Conservation (phyloP, 2,888 invertebrate genomes). For the Neuroscelio doddi region DNA sequence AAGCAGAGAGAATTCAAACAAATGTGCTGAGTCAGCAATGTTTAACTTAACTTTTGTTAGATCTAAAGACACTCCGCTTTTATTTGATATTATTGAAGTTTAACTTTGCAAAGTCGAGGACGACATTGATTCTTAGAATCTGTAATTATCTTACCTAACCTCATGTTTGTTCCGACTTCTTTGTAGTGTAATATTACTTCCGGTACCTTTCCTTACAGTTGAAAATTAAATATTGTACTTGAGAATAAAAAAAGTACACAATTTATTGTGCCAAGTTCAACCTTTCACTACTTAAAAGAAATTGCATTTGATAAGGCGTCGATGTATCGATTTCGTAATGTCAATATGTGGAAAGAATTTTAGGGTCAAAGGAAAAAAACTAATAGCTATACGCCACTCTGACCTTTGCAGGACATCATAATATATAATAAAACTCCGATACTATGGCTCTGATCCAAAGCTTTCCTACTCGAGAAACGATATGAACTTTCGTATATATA, state of each 20-base stretch:
- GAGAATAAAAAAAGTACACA: no score
- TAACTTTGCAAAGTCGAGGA: constrained; percentile 25
- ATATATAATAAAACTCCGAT: constrained; percentile 21
- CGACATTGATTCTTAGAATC: constrained; percentile 25
- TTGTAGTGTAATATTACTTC: neutral
- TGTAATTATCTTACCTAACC: constrained; percentile 30
- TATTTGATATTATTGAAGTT: constrained; percentile 41
- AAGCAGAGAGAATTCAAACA: constrained; percentile 20
- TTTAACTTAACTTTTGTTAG: constrained; percentile 33
- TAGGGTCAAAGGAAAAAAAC: constrained; percentile 2
- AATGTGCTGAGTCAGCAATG: constrained; percentile 36
- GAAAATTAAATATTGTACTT: no score
- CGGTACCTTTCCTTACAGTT: no score
- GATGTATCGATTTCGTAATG: constrained; percentile 6
- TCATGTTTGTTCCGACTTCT: constrained; percentile 19
- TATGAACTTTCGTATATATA: constrained; percentile 20
- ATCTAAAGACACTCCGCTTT: constrained; percentile 34
- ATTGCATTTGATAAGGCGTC: neutral
- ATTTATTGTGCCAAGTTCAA: neutral
- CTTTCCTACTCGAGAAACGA: constrained; percentile 5
- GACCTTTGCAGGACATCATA: constrained; percentile 13
- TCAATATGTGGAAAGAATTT: constrained; percentile 4
- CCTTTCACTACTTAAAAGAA: neutral
- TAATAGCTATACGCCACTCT: constrained; percentile 1
- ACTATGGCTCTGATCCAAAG: constrained; percentile 19